Evolutionary conservation across 2,888 invertebrate genomes (phyloP).

Genomic region (Tetranychus piercei): DNA sequence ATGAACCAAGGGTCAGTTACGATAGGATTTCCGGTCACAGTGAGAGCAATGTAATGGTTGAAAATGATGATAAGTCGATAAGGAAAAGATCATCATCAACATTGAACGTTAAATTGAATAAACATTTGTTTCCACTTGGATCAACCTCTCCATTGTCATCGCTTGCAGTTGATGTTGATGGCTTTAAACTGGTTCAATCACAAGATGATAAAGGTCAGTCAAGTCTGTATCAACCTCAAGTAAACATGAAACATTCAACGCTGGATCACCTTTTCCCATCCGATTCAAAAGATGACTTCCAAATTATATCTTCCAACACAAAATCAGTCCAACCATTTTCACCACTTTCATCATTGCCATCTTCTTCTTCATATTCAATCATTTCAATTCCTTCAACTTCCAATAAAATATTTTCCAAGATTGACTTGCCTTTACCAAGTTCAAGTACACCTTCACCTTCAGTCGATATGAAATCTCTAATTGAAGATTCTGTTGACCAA

Average conservation of each 20-base stretch:
- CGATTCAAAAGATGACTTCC: too few relatives aligned
- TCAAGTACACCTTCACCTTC: not conserved
- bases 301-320: too few relatives aligned
- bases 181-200: not conserved
- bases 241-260: not conserved
- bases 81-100: not conserved
- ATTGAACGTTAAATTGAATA: not conserved
- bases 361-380: too few relatives aligned
- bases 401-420: not conserved
- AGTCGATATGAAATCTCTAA: not conserved
- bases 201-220: not conserved
- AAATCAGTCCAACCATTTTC: too few relatives aligned
- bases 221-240: not conserved
- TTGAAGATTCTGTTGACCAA: constrained; percentile 15
- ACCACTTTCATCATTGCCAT: too few relatives aligned
- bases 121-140: not conserved
- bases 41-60: not conserved
- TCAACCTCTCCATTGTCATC: not conserved
- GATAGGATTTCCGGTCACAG: constrained; percentile 1
- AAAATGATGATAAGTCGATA: not conserved
- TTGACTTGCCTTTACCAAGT: not conserved
- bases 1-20: not conserved
- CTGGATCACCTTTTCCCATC: not conserved
- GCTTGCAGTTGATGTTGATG: not conserved
- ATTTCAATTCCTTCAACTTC: not conserved